phyloP scores from a whole-genome alignment of 2,888 invertebrate species.

The Noctua janthina region DNA sequence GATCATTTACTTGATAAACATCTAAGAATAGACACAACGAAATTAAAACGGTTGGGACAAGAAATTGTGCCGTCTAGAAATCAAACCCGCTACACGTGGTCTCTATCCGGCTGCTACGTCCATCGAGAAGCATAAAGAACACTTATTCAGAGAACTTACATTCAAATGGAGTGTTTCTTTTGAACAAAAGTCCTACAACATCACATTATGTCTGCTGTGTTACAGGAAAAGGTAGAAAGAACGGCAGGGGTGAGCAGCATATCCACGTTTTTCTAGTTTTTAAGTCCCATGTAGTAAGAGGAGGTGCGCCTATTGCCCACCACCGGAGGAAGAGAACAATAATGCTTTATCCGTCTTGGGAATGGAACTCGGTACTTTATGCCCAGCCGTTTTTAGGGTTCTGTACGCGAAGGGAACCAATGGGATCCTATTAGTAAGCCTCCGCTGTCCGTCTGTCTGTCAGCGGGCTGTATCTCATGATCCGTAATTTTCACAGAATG shows the following conservation, averaged over 20 bases:
- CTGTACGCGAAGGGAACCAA: too few species aligned
- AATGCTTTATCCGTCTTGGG: too few species aligned
- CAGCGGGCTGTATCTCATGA: too few species aligned
- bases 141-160: neutral
- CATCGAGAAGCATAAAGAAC: neutral
- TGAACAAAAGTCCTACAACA: neutral
- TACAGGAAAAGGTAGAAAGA: neutral
- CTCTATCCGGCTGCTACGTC: neutral
- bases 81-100: neutral
- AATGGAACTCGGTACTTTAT: too few species aligned
- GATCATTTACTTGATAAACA: neutral
- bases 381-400: too few species aligned
- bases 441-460: too few species aligned
- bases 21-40: neutral
- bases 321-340: too few species aligned
- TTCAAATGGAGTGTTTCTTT: neutral
- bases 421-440: too few species aligned
- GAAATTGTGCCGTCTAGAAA: neutral
- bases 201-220: neutral
- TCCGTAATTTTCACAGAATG: too few species aligned
- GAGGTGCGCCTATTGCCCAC: neutral
- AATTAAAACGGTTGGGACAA: neutral
- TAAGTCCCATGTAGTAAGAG: neutral
- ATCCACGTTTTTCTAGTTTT: neutral
- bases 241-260: neutral